Evolutionary conservation across 2,888 invertebrate genomes (phyloP), one percentile per base, ranked within the genome.

Genomic region (Sinotaia quadrata): DNA sequence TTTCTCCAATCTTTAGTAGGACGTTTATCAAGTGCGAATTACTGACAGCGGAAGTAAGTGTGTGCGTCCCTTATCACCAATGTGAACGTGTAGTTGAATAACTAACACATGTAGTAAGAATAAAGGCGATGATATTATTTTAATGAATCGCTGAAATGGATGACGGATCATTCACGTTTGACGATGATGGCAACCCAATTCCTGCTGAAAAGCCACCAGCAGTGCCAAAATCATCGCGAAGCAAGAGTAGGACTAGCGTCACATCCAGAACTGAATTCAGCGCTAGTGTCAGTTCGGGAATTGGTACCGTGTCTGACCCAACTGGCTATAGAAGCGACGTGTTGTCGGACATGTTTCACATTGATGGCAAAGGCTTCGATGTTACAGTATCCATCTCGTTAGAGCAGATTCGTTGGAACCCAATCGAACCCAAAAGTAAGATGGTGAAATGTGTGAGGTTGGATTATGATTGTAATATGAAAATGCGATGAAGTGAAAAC

Each of bases 351-450:
- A 78, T 82, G 27, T 84, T 84, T 69, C 80, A 82, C 63, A 77
- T 82, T 10, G 77, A 78, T 67, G 78, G 79, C 7, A 80, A 80
- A 27, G 84, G 82, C 10, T 82, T 74, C 72, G 84, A 84, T 71
- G 82, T 82, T 37, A 78, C 78, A 12, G 63, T 82, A 21, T 82
- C 81, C 2, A 21, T 44, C 12, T 24, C 29, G 18, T 27, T 33
- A 10, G 41, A 41, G n/a, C 34, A 65, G 47, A 44, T 65, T 21
- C 21, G n/a, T 15, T 65, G 65, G 65, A 44, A 65, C 31, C 27
- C 41, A 1, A 65, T 65, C 34, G 51, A 61, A 10, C 61, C 61
- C 24, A 61, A 24, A 15, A 51, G 61, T 51, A 61, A 61, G 41
- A 10, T 41, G 8, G 8, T 10, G 8, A 41, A 41, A 12, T 41